A percentile compares a stretch with the other conserved stretches of the same genome.
phyloP scores from a whole-genome alignment of 1,140 invertebrate species.

The Dryas iulia region DNA sequence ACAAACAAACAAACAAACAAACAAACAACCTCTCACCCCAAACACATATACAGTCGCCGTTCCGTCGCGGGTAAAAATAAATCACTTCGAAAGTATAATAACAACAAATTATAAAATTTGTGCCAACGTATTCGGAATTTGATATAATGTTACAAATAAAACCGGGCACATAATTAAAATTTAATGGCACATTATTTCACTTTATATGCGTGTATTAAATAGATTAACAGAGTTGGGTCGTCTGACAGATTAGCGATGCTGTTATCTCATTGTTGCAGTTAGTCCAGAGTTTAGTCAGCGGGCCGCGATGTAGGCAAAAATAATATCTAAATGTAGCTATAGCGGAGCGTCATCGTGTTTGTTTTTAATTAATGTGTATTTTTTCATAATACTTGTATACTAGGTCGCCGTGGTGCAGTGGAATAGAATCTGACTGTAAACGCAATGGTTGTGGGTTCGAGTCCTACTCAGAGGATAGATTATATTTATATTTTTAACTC shows the following conservation, averaged over 20 bases:
- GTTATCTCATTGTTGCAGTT: conserved; percentile 59
- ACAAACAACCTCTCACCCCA: too few species aligned
- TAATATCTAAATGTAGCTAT: conserved; percentile 7
- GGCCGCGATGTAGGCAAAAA: conserved; percentile 25
- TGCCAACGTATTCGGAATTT: neutral
- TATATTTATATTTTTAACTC: too few species aligned
- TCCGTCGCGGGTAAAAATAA: too few species aligned
- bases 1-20: too few species aligned
- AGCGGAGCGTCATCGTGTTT: neutral
- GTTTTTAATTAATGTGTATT: neutral
- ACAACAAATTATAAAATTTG: neutral
- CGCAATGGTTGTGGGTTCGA: too few species aligned
- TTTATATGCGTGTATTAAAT: conserved; percentile 25
- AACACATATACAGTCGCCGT: too few species aligned
- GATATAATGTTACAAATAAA: neutral
- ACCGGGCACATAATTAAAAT: neutral
- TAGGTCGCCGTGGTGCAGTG: neutral
- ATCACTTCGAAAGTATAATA: neutral
- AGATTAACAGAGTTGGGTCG: conserved; percentile 47
- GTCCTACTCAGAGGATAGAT: too few species aligned
- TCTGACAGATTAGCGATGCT: conserved; percentile 50
- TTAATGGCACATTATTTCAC: conserved; percentile 3
- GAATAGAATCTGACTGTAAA: too few species aligned
- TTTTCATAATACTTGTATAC: neutral
- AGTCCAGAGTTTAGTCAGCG: conserved; percentile 38